phyloP scores from a whole-genome alignment of 1,140 invertebrate species.

The Solen grandis region DNA sequence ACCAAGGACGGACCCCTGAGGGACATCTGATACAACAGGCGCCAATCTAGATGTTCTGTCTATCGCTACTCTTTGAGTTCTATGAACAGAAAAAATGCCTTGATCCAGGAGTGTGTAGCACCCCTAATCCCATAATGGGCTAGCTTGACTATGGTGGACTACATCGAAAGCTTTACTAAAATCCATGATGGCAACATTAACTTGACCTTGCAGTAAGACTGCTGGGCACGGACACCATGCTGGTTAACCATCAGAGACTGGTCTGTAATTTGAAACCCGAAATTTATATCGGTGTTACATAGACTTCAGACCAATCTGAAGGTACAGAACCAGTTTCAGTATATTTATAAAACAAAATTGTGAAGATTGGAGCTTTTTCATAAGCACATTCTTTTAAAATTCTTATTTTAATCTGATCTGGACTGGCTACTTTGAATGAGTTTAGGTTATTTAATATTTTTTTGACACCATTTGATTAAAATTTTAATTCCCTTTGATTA shows the following conservation, averaged over 20 bases:
- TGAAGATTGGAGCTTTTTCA: slow-evolving; percentile 19
- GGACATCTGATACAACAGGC: slow-evolving; percentile 6
- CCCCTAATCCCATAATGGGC: slow-evolving; percentile 8
- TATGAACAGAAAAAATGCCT: slow-evolving; percentile 3
- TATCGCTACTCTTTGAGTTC: slow-evolving; percentile 2
- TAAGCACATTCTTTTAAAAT: slow-evolving; percentile 20
- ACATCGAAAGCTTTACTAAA: slow-evolving; percentile 23
- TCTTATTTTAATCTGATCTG: slow-evolving; percentile 17
- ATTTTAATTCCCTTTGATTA: neutral
- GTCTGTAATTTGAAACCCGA: neutral
- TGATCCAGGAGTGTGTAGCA: slow-evolving; percentile 12
- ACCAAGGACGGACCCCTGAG: slow-evolving; percentile 13
- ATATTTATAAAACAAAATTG: neutral
- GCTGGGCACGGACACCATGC: slow-evolving; percentile 5
- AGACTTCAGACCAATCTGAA: neutral
- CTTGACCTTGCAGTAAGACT: slow-evolving; percentile 5
- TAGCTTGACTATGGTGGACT: slow-evolving; percentile 6
- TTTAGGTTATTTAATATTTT: slow-evolving; percentile 20
- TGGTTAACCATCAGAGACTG: slow-evolving; percentile 22
- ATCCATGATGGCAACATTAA: slow-evolving; percentile 27
- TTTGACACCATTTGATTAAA: slow-evolving; percentile 12
- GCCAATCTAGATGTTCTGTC: neutral
- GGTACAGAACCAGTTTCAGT: neutral
- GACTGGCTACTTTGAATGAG: neutral
- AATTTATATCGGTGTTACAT: slow-evolving; percentile 4